Evolutionary conservation across 2,888 invertebrate species (phyloP), one percentile per base, ranked within the genome.

Genomic region (Scaptomyza parva): DNA sequence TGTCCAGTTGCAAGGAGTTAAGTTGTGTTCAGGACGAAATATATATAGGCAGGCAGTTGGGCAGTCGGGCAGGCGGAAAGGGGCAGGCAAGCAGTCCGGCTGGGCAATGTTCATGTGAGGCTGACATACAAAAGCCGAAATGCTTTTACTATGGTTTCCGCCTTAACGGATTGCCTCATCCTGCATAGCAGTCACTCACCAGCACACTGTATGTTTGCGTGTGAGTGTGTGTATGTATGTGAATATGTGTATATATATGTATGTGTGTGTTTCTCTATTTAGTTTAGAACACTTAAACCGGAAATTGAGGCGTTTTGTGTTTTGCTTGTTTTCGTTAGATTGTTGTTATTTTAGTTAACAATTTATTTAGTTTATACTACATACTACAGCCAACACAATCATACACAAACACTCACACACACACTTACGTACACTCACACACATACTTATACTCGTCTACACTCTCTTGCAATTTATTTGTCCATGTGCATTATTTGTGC

Each of bases 341-440:
- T 83, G 86, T 88, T 88, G 78, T 88, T 86, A 83, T 87, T 85
- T 88, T 78, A 83, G 88, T 88, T 87, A 85, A 87, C 86, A 85
- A 85, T 85, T 85, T 87, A 85, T 85, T 87, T 85, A 86, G 88
- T 79, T 37, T 33, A 28, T 28, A 28, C 28, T 28, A 6, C 6
- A 35, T 35, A 33, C 30, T 78, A 59, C 67, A 57, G 48, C 63
- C 60, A 50, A 58, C 62, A 53, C 61, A 48, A 58, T 66, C 60
- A 58, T 58, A 75, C 47, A 50, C 24, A 51, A 48, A 28, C 52
- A 39, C 51, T 41, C 35, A 7, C 22, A 54, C 61, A 52, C 54
- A 51, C 33, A 52, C 20, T n/a, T n/a, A n/a, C n/a, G n/a, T n/a
- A 53, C 20, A 43, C 35, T n/a, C n/a, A 41, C 26, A 47, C 3